Evolutionary conservation across 2,888 invertebrate genomes (phyloP), one percentile per base, ranked within the genome.

Genomic region (Philopedon plagiatum): DNA sequence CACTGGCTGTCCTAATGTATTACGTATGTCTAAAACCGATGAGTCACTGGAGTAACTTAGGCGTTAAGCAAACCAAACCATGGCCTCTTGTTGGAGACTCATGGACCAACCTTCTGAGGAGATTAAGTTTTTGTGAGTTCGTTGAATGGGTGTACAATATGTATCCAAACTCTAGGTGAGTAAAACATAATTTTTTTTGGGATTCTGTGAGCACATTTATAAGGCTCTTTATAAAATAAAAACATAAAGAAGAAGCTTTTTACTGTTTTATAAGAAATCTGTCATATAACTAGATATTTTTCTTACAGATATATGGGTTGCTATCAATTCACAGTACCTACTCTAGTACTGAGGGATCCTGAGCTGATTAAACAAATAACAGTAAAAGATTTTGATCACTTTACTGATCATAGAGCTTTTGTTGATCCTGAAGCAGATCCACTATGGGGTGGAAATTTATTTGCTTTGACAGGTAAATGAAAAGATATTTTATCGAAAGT

Each of bases 301-400:
- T 44, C 13, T 21, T 76, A 23, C 49, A 81, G 81, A 56, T 83
- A 81, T 71, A 58, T 65, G 34, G 83, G 82, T 7, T 51, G 78
- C 1, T 81, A 79, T 65, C 77, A 79, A 23, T 80, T 81, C 56
- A 58, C 39, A 5, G 68, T 29, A 0, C 90, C 90, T 1, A 73
- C 86, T 0, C 78, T 90, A 13, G 82, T 88, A 39, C 75, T 90
- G 0, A 80, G 87, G 71, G 89, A 90, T 80, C 86, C 88, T 7
- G 90, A 90, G 5, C 79, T 91, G 15, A 87, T 91, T 9, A 90
- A 90, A 80, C 85, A 86, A 41, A 83, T 91, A 11, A 86, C 87
- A 66, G 87, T 90, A 23, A 86, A 89, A 71, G 89, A 90, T 79
- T 90, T 89, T 80, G 90, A 90, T 65, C 84, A 88, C 81, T 90